phyloP scores from a whole-genome alignment of 2,797 vertebrate species.

The Anabacerthia variegaticeps region DNA sequence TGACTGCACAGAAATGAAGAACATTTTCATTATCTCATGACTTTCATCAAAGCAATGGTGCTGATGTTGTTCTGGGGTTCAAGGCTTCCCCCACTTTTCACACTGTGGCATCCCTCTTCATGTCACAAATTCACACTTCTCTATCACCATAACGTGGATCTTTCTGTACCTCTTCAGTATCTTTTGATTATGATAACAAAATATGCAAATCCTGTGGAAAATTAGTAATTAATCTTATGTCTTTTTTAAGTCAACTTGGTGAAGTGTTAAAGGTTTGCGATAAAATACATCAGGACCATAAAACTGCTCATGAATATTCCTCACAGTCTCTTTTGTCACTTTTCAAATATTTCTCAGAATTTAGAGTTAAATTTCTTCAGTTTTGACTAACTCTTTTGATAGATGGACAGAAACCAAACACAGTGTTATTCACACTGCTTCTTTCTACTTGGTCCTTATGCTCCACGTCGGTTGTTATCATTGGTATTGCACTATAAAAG shows the following conservation, averaged over 20 bases:
- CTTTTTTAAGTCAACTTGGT: not conserved
- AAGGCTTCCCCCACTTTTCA: not conserved
- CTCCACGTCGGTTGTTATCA: rapidly evolving
- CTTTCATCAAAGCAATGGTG: not conserved
- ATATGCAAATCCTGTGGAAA: not conserved
- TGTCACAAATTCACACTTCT: not conserved
- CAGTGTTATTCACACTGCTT: not conserved
- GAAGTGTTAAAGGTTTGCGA: not conserved
- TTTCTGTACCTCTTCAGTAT: not conserved
- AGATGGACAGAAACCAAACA: not conserved
- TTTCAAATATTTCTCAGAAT: not conserved
- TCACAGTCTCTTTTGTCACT: not conserved
- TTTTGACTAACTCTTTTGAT: not conserved
- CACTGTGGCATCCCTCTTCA: not conserved
- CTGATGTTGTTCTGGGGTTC: not conserved
- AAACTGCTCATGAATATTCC: not conserved
- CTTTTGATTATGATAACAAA: not conserved
- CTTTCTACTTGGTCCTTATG: not conserved
- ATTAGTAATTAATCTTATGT: not conserved
- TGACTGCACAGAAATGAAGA: not conserved
- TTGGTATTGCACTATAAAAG: not conserved
- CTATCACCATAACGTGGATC: not conserved
- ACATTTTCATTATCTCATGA: not conserved
- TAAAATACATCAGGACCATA: not conserved
- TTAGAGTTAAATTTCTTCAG: not conserved